A percentile compares a stretch with the other conserved stretches of the same genome.
phyloP scores from a whole-genome alignment of 2,113 vertebrate genomes.

The Podiceps cristatus region DNA sequence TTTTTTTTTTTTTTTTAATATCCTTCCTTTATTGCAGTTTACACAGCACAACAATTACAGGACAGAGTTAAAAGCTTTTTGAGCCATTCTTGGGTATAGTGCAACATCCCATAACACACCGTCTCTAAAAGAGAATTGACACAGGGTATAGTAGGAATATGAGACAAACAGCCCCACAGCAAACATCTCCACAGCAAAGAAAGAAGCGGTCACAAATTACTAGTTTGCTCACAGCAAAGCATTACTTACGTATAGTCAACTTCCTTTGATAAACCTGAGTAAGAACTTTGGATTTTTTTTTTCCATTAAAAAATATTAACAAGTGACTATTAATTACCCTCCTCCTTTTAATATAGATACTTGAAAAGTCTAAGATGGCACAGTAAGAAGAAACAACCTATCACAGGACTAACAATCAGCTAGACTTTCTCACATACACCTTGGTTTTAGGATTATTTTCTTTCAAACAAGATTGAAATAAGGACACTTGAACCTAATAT shows the following conservation, averaged over 20 bases:
- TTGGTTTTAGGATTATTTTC: not conserved
- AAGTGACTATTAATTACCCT: not conserved
- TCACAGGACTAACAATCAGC: not conserved
- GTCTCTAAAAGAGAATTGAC: not conserved
- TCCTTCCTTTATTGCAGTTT: conserved; percentile 46
- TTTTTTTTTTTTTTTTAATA: not conserved
- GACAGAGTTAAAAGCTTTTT: conserved; percentile 37
- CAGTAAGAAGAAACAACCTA: not conserved
- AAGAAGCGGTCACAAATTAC: not conserved
- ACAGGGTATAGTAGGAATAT: not conserved
- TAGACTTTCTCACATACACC: not conserved
- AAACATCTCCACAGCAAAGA: not conserved
- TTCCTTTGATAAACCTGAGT: not conserved
- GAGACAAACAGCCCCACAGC: not conserved
- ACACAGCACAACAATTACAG: conserved; percentile 32
- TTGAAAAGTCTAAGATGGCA: not conserved
- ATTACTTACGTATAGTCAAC: not conserved
- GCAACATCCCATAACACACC: not conserved
- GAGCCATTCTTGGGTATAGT: not conserved
- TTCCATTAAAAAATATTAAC: not conserved
- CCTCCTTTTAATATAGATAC: not conserved
- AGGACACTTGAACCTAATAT: not conserved
- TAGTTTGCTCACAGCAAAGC: not conserved
- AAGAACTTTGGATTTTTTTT: not conserved
- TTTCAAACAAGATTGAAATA: not conserved